Evolutionary conservation across 2,113 vertebrate genomes (phyloP).

Genomic region (Sigmodon hispidus): DNA sequence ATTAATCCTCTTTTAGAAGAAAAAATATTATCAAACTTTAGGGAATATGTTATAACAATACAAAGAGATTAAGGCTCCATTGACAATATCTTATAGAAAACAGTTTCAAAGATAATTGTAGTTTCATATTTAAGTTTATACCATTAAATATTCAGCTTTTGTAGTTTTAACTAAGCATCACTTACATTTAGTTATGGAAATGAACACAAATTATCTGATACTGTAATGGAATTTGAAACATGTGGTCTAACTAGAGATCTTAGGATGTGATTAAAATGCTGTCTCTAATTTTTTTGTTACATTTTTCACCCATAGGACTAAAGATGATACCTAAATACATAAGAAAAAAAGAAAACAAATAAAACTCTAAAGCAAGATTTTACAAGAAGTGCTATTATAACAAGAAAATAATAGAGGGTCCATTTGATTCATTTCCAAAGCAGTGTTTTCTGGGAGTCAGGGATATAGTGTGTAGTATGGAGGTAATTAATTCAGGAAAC

Average conservation of each 20-base stretch:
- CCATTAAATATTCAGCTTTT: background rate
- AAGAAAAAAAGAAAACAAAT: background rate
- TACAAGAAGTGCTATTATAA: background rate
- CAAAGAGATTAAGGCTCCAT: background rate
- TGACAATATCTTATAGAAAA: conserved; percentile 4
- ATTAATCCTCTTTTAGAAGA: background rate
- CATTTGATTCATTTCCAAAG: background rate
- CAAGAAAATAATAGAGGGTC: background rate
- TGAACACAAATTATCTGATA: background rate
- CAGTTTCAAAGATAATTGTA: background rate
- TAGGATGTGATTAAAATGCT: background rate
- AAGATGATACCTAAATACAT: background rate
- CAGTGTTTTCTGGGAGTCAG: background rate
- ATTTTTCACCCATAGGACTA: background rate
- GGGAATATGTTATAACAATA: background rate
- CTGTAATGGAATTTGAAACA: background rate
- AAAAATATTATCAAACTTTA: background rate
- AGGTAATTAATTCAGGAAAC: background rate
- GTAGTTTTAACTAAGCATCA: background rate
- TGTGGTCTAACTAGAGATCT: background rate
- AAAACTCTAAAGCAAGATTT: background rate
- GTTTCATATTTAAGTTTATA: background rate
- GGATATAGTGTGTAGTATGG: background rate
- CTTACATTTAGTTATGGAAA: background rate
- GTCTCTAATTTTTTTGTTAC: background rate